Base-by-base conservation (phyloP, 2,113 vertebrate species). In the Heliornis fulica region DNA sequence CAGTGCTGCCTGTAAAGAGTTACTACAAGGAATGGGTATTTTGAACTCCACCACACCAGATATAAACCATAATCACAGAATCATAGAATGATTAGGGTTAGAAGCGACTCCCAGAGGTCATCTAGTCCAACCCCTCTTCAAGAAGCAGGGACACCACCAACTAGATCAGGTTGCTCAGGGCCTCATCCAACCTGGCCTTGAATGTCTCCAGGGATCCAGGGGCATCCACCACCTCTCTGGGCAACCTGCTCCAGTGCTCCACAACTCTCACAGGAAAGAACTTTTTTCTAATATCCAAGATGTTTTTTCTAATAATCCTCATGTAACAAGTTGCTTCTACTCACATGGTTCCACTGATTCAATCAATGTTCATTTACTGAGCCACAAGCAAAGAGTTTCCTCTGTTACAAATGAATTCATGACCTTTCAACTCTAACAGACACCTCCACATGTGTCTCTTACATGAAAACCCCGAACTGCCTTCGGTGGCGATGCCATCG, bases 381-480 rank as follows among this genome's bases (percentile, higher is more conserved):
- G 31, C 23, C 43, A 18, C 26, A 15, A 10, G 31, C 57, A 14
- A 46, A 19, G 34, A n/a, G 66, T 21, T 83, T 38, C 45, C 76
- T 61, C 54, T n/a, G 9, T 57, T 64, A 36, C 22, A 60, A 48
- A 65, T 25, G 2, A 83, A 72, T 56, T 63, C 5, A 2, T 7
- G 54, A 40, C n/a, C 50, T 79, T 34, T 53, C 25, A 26, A 1
- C 22, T 72, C 60, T 32, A 51, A 1, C 46, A 29, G 53, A 32
- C 9, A 41, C 19, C n/a, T 20, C 46, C 1, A 5, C 59, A 23
- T 4, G 0, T 3, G 32, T 15, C 46, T 6, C 19, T 41, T 34
- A 1, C 23, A 48, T 13, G 68, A n/a, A 45, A 86, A 13, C 34
- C 10, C 21, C 21, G 23, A 2, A 0, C 5, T 43, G 23, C 87